Base-by-base conservation (phyloP, 2,888 invertebrate species). In the Cephus runcator region DNA sequence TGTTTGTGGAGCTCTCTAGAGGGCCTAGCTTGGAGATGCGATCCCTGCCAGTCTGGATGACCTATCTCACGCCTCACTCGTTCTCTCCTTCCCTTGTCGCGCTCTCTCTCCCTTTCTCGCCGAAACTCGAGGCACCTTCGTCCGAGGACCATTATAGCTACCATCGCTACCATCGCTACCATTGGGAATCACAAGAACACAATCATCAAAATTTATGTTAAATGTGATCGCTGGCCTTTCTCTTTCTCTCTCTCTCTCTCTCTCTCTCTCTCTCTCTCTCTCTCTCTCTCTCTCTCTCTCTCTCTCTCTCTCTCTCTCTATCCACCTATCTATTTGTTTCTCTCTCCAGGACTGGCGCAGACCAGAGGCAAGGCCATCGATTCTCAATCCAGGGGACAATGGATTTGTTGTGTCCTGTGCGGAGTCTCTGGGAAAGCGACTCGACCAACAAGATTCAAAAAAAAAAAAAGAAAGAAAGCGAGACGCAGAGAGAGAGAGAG, bases 1-100 rank as follows among this genome's bases (percentile, higher is more conserved):
- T 90, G 90, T 90, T 90, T 90, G 88, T 89, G 86, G 86, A 90
- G 90, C 90, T 90, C 90, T 90, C 88, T 87, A 85, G 85, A 86
- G 83, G 81, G 85, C 82, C 83, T 81, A 40, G 81, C 76, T 79
- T 84, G 83, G 85, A 85, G 84, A 83, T 69, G 84, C 84, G 81
- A 83, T 81, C 79, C 76, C 81, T 79, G 77, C 77, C 78, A 71
- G 80, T 78, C 78, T 80, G 84, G 83, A 85, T 88, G 89, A 88
- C 87, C 90, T 90, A 89, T 90, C 90, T 90, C 90, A 90, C 90
- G 90, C 86, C 81, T 85, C 79, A 80, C 79, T 79, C 77, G 73
- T 69, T 82, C 81, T 82, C 76, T 68, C 81, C 81, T 81, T 79
- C n/a, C n/a, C n/a, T n/a, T n/a, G n/a, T n/a, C 75, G 77, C 80